These are phyloP conservation scores for Prinia subflava DNA, from an alignment of 2,113 vertebrate species.

Conservation along the genomic window DNA sequence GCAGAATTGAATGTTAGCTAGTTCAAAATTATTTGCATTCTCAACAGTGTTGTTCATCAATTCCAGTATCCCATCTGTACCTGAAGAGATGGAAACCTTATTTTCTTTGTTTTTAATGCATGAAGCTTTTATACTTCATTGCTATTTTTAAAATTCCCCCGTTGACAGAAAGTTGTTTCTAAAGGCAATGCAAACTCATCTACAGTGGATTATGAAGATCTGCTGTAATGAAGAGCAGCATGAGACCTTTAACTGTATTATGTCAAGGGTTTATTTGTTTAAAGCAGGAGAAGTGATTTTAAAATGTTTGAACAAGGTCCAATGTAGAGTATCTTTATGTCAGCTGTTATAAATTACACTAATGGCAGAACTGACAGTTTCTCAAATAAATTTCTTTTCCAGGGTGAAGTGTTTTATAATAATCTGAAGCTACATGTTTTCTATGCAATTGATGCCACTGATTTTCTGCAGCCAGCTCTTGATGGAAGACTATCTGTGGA, in stretches of 20 bases:
- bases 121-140: not conserved
- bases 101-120: not conserved
- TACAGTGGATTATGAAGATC: not conserved
- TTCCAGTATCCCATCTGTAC: not conserved
- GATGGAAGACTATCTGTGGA: not conserved
- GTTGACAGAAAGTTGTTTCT: not conserved
- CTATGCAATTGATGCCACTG: not conserved
- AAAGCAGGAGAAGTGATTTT: not conserved
- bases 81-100: not conserved
- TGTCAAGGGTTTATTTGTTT: not conserved
- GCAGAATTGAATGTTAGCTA: not conserved
- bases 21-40: not conserved
- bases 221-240: not conserved
- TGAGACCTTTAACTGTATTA: not conserved
- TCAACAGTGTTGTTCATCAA: not conserved
- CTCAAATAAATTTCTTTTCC: not conserved
- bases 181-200: not conserved
- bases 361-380: not conserved
- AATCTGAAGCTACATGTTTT: not conserved
- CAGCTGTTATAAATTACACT: conserved; percentile 3
- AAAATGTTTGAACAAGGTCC: conserved; percentile 38
- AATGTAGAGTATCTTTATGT: not conserved
- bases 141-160: not conserved
- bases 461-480: not conserved
- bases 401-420: not conserved